Evolutionary conservation across 2,888 invertebrate species (phyloP), one percentile per base, ranked within the genome.

Genomic region (Sinhomidia bicolor): DNA sequence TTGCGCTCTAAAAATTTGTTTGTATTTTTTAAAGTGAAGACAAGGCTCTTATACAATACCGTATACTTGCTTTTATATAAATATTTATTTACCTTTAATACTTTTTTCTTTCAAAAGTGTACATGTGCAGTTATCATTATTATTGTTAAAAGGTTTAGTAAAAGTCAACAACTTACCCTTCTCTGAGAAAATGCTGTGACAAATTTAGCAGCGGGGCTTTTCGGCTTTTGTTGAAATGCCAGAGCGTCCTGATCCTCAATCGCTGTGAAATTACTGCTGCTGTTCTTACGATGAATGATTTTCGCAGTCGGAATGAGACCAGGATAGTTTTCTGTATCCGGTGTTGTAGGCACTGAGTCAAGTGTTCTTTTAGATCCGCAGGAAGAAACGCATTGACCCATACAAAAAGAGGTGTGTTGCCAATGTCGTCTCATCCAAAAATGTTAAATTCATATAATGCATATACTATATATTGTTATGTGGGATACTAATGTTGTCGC

Each of bases 301-400:
- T 71, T 85, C 54, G 36, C 36, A 57, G 60, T 41, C 14, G 88
- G 84, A 36, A 88, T 74, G 57, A 90, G 80, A 80, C 88, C 82
- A 62, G 88, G 90, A 83, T 87, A 85, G 78, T 85, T 85, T 71
- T 89, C 88, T 20, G 87, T 82, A 65, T 88, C 88, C 57, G 91
- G 89, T 79, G 91, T 86, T 81, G 85, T 83, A 85, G 89, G 89
- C 88, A 85, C 84, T 79, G 90, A 90, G 89, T 90, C 86, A 86
- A 88, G 79, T 87, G 88, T 88, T 90, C 90, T 80, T 85, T 89
- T 83, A 88, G 91, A 86, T 90, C 90, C 89, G 74, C 90, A 89
- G 60, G 89, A 89, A 65, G 90, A 88, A 85, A 90, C 87, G 88
- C 91, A 91, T 90, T 91, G 91, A 90, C 91, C 91, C 91, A 91